These are phyloP conservation scores for Semaprochilodus insignis DNA, from an alignment of 2,797 vertebrate genomes.

Conservation along the genomic window DNA sequence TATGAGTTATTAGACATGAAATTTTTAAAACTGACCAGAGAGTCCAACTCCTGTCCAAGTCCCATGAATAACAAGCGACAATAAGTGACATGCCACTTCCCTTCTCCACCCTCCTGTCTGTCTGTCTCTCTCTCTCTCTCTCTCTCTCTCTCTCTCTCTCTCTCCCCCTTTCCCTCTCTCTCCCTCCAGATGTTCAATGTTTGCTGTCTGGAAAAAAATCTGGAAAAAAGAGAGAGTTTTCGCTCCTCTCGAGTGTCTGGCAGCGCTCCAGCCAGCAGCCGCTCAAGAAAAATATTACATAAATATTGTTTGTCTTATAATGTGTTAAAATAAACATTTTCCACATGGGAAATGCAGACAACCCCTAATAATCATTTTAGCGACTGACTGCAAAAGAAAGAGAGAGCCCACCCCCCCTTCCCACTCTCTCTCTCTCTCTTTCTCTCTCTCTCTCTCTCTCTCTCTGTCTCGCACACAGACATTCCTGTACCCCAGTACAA, in stretches of 20 bases:
- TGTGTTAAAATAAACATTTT: constrained; percentile 67
- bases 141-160: constrained; percentile 2
- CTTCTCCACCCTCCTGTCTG: constrained; percentile 16
- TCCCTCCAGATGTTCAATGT: constrained; percentile 66
- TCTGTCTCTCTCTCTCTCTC: constrained; percentile 5
- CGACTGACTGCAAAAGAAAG: constrained; percentile 41
- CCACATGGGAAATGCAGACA: constrained; percentile 58
- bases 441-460: too few relatives aligned
- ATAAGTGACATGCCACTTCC: constrained; percentile 31
- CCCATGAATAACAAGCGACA: constrained; percentile 8
- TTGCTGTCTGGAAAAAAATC: constrained; percentile 62
- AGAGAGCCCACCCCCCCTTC: constrained; percentile 10
- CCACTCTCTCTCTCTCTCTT: neutral
- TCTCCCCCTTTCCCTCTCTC: neutral
- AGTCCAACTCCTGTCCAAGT: neutral
- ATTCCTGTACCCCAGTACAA: neutral
- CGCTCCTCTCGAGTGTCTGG: constrained; percentile 53
- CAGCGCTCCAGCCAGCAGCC: constrained; percentile 64
- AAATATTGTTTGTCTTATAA: constrained; percentile 67
- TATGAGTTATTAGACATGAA: constrained; percentile 2
- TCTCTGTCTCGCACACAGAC: constrained; percentile 6
- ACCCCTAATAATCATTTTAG: constrained; percentile 67
- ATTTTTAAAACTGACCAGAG: constrained; percentile 4
- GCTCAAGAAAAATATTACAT: constrained; percentile 64
- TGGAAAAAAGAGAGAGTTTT: constrained; percentile 48